A percentile compares a stretch with the other conserved stretches of the same genome.
phyloP scores from a whole-genome alignment of 2,888 invertebrate species.

The Choristoneura rosaceana region DNA sequence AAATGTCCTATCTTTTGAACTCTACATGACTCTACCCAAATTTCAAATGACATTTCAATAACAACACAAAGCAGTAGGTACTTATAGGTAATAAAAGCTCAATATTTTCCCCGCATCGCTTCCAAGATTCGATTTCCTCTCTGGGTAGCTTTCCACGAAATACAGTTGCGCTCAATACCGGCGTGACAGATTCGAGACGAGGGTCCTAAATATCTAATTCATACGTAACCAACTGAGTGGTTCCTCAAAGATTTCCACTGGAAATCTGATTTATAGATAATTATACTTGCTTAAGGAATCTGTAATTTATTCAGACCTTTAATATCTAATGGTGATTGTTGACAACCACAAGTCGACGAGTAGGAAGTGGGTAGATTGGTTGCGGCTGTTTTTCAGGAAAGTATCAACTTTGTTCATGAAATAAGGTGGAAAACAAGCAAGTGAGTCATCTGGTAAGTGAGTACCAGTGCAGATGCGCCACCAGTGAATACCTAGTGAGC shows the following conservation, averaged over 20 bases:
- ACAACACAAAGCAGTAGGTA: neutral
- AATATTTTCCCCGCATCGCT: slow-evolving; percentile 23
- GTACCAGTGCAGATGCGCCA: too few species aligned
- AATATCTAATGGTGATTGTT: too few species aligned
- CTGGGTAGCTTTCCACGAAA: neutral
- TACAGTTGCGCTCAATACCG: neutral
- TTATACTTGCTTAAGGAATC: neutral
- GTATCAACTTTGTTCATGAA: too few species aligned
- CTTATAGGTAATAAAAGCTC: neutral
- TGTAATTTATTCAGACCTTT: too few species aligned
- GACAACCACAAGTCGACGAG: too few species aligned
- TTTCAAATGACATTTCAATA: neutral
- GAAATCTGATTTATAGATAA: neutral
- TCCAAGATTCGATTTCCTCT: slow-evolving; percentile 20
- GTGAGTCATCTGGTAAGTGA: too few species aligned
- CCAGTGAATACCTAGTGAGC: too few species aligned
- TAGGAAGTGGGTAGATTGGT: too few species aligned
- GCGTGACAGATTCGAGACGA: slow-evolving; percentile 22
- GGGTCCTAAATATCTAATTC: slow-evolving; percentile 35
- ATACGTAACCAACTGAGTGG: neutral
- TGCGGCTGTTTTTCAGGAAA: too few species aligned
- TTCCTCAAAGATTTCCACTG: neutral
- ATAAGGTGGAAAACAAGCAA: too few species aligned
- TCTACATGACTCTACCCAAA: too few species aligned
- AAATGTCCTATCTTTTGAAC: too few species aligned